These are phyloP conservation scores for Nasonovia ribisnigri DNA, from an alignment of 2,888 invertebrate species.

Conservation along the genomic window DNA sequence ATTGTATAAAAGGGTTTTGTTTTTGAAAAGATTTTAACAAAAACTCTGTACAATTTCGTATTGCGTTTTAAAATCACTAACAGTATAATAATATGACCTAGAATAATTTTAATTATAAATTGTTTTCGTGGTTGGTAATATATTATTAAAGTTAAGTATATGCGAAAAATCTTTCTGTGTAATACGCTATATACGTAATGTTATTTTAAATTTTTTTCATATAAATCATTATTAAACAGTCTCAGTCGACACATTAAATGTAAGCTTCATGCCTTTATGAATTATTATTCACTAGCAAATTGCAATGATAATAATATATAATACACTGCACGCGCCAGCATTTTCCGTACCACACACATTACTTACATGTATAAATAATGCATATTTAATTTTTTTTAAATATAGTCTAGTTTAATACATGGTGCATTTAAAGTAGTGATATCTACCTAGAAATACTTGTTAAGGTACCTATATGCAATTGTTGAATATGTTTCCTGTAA, in stretches of 20 bases:
- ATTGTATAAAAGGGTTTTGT: not conserved
- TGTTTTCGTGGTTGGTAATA: not conserved
- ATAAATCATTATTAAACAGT: conserved; percentile 9
- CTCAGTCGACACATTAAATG: not conserved
- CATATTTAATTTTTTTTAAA: not conserved
- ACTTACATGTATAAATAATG: not conserved
- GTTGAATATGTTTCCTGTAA: not conserved
- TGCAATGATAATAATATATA: not conserved
- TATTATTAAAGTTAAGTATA: not conserved
- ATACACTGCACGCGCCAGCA: not conserved
- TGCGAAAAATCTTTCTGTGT: not conserved
- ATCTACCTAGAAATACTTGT: not conserved
- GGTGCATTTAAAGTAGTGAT: not conserved
- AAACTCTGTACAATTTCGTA: not conserved
- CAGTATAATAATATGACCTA: not conserved
- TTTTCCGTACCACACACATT: not conserved
- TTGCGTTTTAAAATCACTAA: not conserved
- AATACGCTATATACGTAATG: not conserved
- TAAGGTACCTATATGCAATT: not conserved
- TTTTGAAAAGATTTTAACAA: not conserved
- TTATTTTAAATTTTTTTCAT: not conserved
- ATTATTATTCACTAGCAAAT: not conserved
- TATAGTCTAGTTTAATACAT: not conserved
- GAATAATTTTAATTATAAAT: conserved; percentile 9
- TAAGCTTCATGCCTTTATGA: not conserved